phyloP scores from a whole-genome alignment of 1,140 invertebrate species.

The Diabrotica undecimpunctata region DNA sequence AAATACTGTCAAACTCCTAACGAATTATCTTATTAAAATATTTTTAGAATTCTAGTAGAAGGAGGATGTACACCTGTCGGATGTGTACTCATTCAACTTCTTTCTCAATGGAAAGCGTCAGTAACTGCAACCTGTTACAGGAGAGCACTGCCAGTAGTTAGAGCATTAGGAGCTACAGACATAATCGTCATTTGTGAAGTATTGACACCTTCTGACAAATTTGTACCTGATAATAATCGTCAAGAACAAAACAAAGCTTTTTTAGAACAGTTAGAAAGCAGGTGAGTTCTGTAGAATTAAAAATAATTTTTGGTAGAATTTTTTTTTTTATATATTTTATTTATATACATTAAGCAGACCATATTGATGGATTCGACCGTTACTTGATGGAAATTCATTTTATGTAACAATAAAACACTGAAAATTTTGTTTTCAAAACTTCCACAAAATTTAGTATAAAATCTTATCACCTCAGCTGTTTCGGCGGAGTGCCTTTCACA shows the following conservation, averaged over 20 bases:
- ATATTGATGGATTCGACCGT: no score
- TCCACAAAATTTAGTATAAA: no score
- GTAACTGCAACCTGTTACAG: slow-evolving; percentile 56
- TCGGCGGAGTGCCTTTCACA: no score
- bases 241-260: slow-evolving; percentile 24
- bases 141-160: slow-evolving; percentile 52
- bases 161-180: slow-evolving; percentile 56
- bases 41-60: slow-evolving; percentile 63
- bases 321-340: no score
- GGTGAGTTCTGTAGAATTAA: not conserved
- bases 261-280: slow-evolving; percentile 38
- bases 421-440: no score
- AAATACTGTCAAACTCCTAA: not conserved
- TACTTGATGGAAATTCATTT: no score
- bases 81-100: slow-evolving; percentile 67
- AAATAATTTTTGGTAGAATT: no score
- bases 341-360: no score
- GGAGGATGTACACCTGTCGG: slow-evolving; percentile 68
- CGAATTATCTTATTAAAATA: slow-evolving; percentile 21
- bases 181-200: slow-evolving; percentile 46
- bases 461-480: no score
- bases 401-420: no score
- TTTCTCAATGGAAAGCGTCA: slow-evolving; percentile 63
- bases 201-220: slow-evolving; percentile 17
- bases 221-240: slow-evolving; percentile 18